phyloP scores from a whole-genome alignment of 2,888 invertebrate species.

The Cheilosia impressa region DNA sequence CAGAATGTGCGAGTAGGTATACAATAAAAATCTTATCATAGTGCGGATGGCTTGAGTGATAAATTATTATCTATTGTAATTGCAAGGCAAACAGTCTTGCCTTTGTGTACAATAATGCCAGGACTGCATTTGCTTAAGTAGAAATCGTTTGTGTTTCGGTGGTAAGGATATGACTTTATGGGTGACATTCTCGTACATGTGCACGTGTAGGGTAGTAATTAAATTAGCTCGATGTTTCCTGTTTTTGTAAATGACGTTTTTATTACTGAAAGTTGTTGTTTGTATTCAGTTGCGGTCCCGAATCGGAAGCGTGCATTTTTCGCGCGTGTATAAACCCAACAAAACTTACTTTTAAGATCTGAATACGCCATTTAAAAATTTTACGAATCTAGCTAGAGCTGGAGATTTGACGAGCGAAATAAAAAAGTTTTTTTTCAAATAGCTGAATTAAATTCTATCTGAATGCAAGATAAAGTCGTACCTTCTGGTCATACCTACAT shows the following conservation, averaged over 20 bases:
- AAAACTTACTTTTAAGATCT: too few relatives aligned
- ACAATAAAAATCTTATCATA: conserved; percentile 43
- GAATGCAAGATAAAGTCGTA: too few relatives aligned
- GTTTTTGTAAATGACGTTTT: background rate
- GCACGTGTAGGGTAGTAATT: background rate
- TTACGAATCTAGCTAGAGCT: too few relatives aligned
- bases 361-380: too few relatives aligned
- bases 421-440: too few relatives aligned
- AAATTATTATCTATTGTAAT: conserved; percentile 55
- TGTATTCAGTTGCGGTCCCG: too few relatives aligned
- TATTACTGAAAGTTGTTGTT: background rate
- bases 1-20: conserved; percentile 14
- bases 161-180: conserved; percentile 52
- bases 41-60: conserved; percentile 49
- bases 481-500: too few relatives aligned
- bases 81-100: conserved; percentile 51
- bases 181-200: background rate
- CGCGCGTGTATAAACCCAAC: too few relatives aligned
- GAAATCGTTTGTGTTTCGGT: conserved; percentile 34
- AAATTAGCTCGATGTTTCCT: background rate
- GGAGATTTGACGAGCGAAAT: too few relatives aligned
- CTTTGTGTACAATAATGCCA: conserved; percentile 11
- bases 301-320: too few relatives aligned
- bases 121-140: conserved; percentile 48
- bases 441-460: too few relatives aligned